Base-by-base conservation (phyloP, 1,140 invertebrate species). In the Adelges cooleyi region DNA sequence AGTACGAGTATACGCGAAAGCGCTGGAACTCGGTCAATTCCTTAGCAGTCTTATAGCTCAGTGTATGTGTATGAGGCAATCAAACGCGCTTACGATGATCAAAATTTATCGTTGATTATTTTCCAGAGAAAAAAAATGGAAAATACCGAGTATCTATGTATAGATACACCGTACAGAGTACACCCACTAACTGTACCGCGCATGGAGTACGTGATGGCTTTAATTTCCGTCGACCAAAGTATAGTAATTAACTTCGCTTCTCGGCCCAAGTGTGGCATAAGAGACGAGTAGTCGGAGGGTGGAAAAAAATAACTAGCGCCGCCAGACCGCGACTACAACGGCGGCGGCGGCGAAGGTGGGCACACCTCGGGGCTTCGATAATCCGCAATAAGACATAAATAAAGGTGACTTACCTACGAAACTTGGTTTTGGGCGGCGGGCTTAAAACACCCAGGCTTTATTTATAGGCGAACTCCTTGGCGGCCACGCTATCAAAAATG, bases 31-130 rank as follows among this genome's bases (percentile, higher is more conserved):
- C n/a, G n/a, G n/a, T n/a, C n/a, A n/a, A n/a, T n/a, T n/a, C n/a
- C n/a, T n/a, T n/a, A n/a, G n/a, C n/a, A n/a, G n/a, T n/a, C n/a
- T n/a, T n/a, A n/a, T n/a, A n/a, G n/a, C n/a, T n/a, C n/a, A n/a
- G n/a, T n/a, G n/a, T n/a, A 66, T 4, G n/a, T n/a, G 20, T 54
- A 66, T 68, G 70, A 72, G 2, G 13, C 49, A 51, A 51, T 51
- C 23, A 51, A 11, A 11, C 29, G 22, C 15, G 29, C 27, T 53
- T 53, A 20, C n/a, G 27, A 53, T 53, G 51, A 53, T 53, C 27
- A 53, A 33, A 36, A 53, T 36, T 36, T 53, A 53, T 53, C 51
- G 51, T 53, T 22, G 27, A 53, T 53, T 33, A 53, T 53, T 33
- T 33, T 53, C 27, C 20, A 11, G 13, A n/a, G 49, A 5, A 22